phyloP scores from a whole-genome alignment of 2,113 vertebrate genomes.

The Cheilinus undulatus region DNA sequence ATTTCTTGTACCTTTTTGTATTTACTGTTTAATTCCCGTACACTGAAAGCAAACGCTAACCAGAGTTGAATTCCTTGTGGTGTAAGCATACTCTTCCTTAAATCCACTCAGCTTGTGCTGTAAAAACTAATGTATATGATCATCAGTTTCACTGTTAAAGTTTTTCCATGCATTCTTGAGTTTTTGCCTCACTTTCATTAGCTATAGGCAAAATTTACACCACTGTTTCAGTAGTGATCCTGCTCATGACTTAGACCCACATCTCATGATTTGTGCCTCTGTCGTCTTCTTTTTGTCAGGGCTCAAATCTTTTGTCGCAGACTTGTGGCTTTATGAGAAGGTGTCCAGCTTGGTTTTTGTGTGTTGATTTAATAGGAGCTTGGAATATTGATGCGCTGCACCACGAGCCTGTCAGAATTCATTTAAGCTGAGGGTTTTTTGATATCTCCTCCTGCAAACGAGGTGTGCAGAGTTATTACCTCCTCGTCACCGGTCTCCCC shows the following conservation, averaged over 20 bases:
- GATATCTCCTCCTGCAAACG: slow-evolving; percentile 47
- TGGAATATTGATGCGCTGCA: slow-evolving; percentile 65
- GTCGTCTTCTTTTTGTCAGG: slow-evolving; percentile 40
- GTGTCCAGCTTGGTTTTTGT: slow-evolving; percentile 49
- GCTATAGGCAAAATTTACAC: no score
- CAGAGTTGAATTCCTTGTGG: no score
- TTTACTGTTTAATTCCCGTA: no score
- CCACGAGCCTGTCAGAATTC: slow-evolving; percentile 64
- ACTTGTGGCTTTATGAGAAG: slow-evolving; percentile 40
- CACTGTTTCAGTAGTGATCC: slow-evolving; percentile 58
- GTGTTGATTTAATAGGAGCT: slow-evolving; percentile 60
- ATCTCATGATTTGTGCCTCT: slow-evolving; percentile 31
- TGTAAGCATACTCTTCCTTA: no score
- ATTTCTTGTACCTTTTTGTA: no score
- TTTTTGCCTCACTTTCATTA: no score
- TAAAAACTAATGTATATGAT: no score
- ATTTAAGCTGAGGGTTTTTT: slow-evolving; percentile 63
- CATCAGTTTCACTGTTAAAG: no score
- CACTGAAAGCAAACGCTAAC: no score
- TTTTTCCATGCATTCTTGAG: no score
- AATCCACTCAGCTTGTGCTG: no score
- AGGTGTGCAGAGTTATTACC: slow-evolving; percentile 65
- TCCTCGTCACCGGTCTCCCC: slow-evolving; percentile 24
- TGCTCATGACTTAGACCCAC: background rate
- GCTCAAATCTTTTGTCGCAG: slow-evolving; percentile 42